phyloP scores from a whole-genome alignment of 2,797 vertebrate genomes.

The Eulemur rubriventer region DNA sequence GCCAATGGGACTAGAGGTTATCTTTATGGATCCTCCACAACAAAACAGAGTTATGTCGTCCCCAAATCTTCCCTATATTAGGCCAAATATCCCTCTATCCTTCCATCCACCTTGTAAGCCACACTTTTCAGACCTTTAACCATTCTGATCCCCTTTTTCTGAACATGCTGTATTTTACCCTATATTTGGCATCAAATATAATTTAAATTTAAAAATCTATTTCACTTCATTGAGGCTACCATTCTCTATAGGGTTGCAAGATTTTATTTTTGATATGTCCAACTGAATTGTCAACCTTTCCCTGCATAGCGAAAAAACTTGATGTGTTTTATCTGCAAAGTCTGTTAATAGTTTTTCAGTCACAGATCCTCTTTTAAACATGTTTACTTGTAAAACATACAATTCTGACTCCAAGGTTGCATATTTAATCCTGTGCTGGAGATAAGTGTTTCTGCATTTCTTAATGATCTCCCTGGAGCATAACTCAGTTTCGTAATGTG shows the following conservation, averaged over 20 bases:
- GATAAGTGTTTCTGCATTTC: slow-evolving; percentile 12
- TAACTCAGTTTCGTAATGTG: not conserved
- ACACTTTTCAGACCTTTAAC: not conserved
- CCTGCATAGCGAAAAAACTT: not conserved
- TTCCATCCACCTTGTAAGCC: not conserved
- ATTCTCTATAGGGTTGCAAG: not conserved
- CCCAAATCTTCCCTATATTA: not conserved
- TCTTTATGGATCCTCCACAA: not conserved
- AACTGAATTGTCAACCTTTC: not conserved
- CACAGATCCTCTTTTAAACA: slow-evolving; percentile 48
- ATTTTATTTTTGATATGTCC: not conserved
- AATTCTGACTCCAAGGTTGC: slow-evolving; percentile 10
- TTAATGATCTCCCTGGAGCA: slow-evolving; percentile 38
- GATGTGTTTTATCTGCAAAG: not conserved
- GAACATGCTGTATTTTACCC: not conserved
- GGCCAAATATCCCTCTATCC: not conserved
- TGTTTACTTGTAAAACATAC: slow-evolving; percentile 46
- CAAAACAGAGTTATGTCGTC: not conserved
- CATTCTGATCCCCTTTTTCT: not conserved
- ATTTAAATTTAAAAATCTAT: not conserved
- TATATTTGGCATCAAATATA: not conserved
- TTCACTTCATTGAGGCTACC: not conserved
- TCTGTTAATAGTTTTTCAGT: not conserved
- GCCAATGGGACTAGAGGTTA: not conserved
- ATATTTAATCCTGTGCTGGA: slow-evolving; percentile 27